phyloP scores from a whole-genome alignment of 2,113 vertebrate species.

The Melanotaenia duboulayi region DNA sequence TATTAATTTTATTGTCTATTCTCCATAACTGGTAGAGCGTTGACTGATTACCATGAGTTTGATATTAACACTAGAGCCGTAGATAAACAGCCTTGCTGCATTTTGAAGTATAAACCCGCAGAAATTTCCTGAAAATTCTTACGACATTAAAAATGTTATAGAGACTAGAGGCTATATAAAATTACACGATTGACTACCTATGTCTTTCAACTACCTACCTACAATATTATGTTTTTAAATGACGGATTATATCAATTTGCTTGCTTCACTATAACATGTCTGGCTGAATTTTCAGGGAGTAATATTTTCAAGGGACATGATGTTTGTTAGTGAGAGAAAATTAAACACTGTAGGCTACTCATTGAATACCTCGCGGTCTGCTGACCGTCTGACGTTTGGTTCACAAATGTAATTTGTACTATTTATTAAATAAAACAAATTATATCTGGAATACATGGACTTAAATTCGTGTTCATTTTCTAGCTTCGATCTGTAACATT shows the following conservation, averaged over 20 bases:
- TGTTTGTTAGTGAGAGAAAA: conserved; percentile 68
- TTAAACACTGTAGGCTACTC: conserved; percentile 84
- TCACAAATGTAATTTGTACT: conserved; percentile 93
- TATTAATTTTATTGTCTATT: conserved; percentile 67
- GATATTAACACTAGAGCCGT: conserved; percentile 61
- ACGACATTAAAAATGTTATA: conserved; percentile 44
- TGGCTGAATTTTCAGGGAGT: conserved; percentile 74
- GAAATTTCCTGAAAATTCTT: conserved; percentile 55
- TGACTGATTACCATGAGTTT: conserved; percentile 63
- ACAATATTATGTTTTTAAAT: conserved; percentile 57
- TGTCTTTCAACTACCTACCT: conserved; percentile 83
- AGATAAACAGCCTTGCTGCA: conserved; percentile 31
- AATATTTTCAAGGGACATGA: conserved; percentile 62
- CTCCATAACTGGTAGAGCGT: conserved; percentile 57
- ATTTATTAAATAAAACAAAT: conserved; percentile 93
- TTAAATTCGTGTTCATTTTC: conserved; percentile 31
- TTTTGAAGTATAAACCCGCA: conserved; percentile 58
- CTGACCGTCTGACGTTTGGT: conserved; percentile 89
- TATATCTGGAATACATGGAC: conserved; percentile 71
- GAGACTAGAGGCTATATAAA: conserved; percentile 61
- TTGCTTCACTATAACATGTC: conserved; percentile 57
- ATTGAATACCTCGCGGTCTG: conserved; percentile 96
- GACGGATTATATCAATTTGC: conserved; percentile 56
- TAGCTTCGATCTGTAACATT: background rate
- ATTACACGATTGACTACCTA: conserved; percentile 79